Evolutionary conservation across 2,888 invertebrate species (phyloP), one percentile per base, ranked within the genome.

Genomic region (Cyclophora albipunctata): DNA sequence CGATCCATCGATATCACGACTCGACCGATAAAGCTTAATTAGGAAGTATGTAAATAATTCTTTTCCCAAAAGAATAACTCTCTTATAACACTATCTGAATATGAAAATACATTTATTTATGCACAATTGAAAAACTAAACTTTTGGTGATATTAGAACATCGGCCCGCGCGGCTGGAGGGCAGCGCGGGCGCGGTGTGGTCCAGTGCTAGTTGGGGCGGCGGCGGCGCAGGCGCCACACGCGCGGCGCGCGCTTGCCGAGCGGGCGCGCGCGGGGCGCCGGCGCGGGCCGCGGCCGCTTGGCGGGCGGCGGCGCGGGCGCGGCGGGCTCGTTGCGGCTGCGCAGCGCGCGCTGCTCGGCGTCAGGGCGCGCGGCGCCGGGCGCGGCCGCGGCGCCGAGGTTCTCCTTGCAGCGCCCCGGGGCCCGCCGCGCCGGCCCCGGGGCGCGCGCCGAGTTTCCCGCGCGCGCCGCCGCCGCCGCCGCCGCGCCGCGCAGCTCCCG

Each of bases 21-120:
- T 34, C 53, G 73, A 73, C 62, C 67, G 69, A 73, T 77, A 77
- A 75, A 80, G 70, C 73, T 70, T 68, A 65, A 66, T 65, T 68
- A 76, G 75, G 75, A 79, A 81, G 76, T 76, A 72, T 64, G 71
- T 67, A 73, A 81, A 81, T 69, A 84, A 75, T 86, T 86, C 86
- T 86, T 86, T 86, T 86, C 81, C 81, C 60, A 86, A 86, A 86
- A 86, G 86, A 86, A 86, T 86, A 86, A 86, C 86, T 75, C 66
- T 67, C 71, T 68, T 62, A 66, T 66, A 69, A 64, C 67, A 61
- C 68, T 62, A 62, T 59, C 63, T 58, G 65, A 63, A 66, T 68
- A 73, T 58, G 75, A 73, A 76, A 70, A 72, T 71, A 73, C 59
- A 20, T 43, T 33, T 64, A 67, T 71, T 70, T 62, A 64, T 20